Conservation (phyloP, 1,140 invertebrate species). For the Paraescarpia echinospica region DNA sequence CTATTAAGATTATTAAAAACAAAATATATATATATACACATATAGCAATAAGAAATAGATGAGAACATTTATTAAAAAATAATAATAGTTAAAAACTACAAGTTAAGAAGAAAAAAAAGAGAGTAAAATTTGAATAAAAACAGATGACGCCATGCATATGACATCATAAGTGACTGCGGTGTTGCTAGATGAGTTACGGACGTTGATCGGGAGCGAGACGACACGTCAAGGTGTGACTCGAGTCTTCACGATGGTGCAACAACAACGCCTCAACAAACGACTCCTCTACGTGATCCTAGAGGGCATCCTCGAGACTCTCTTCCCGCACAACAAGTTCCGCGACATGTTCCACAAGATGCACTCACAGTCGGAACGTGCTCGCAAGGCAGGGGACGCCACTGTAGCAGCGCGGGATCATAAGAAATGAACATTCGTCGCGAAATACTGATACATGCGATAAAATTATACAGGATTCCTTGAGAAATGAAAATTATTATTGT, state of each 20-base stretch:
- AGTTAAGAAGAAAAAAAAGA: too few species aligned
- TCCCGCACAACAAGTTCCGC: constrained; percentile 73
- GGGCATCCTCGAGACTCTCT: constrained; percentile 74
- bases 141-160: too few species aligned
- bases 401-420: background rate
- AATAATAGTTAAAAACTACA: too few species aligned
- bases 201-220: constrained; percentile 88
- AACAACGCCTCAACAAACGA: constrained; percentile 78
- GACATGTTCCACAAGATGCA: constrained; percentile 70
- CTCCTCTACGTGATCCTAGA: constrained; percentile 86
- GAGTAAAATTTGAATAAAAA: too few species aligned
- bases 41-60: too few species aligned
- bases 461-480: background rate
- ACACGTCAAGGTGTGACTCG: constrained; percentile 82
- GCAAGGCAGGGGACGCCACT: constrained; percentile 20
- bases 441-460: background rate
- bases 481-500: background rate
- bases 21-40: too few species aligned
- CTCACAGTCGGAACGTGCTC: constrained; percentile 57
- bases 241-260: constrained; percentile 85
- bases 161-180: constrained; percentile 10
- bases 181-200: constrained; percentile 79
- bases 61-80: too few species aligned
- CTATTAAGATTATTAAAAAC: too few species aligned
- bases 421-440: background rate